Base-by-base conservation (phyloP, 2,113 vertebrate species). In the Campylomormyrus tamandua region DNA sequence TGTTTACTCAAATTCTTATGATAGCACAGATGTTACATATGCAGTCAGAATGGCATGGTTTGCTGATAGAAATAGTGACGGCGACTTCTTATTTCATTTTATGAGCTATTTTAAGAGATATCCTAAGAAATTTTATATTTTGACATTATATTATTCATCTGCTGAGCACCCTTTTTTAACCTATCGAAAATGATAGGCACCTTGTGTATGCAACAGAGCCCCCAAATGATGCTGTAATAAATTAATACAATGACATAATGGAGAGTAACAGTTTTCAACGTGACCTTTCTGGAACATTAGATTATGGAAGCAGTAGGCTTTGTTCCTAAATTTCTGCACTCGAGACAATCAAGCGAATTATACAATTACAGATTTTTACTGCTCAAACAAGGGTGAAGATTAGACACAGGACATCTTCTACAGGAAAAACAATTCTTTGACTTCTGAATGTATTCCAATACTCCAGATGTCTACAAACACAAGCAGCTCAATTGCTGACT, bases 1-100 rank as follows among this genome's bases (percentile, higher is more conserved):
- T 83, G 80, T 83, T 45, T 83, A 83, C 80, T 83, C 42, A 83
- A 83, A 83, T 24, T 46, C 42, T 45, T 83, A 83, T 83, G 80
- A 45, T 24, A 83, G 13, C 35, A 45, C 80, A 83, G 80, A 83
- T 83, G 80, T 83, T 83, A 83, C 39, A 83, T 10, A 48, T 48
- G 21, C 17, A 45, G 21, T 42, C 39, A 83, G 31, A 42, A 46
- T 45, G 5, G 42, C 35, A 24, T 21, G 77, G 31, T 83, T 24
- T 83, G 15, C 80, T 42, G 45, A 83, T 2, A 19, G 6, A 83
- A 24, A 45, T 83, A 83, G 6, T 39, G 17, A 83, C 8, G 3
- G 1, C 3, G 31, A 46, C 27, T 77, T 35, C 3, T 35, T 1
- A 77, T 77, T 15, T 35, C 3, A 77, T 77, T 15, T 15, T 35